Percentiles rank a stretch among this genome's conserved stretches.
These are phyloP conservation scores for Acrocephalus scirpaceus DNA, from an alignment of 2,797 vertebrate species.

Conservation along the genomic window DNA sequence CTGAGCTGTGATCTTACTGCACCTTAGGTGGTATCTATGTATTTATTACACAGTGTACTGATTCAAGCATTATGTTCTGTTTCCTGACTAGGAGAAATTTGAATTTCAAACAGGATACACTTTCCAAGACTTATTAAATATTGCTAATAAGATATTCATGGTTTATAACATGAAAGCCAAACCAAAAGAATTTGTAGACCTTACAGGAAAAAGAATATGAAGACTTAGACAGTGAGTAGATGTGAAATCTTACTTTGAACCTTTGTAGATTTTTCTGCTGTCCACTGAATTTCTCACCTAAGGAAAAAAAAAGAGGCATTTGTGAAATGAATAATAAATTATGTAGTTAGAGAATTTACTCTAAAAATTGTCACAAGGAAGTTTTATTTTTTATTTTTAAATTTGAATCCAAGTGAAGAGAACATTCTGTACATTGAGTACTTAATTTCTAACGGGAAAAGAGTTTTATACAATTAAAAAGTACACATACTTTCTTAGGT, in stretches of 20 bases:
- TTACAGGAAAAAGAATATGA: background rate
- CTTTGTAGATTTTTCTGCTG: constrained; percentile 56
- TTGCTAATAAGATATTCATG: background rate
- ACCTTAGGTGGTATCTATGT: background rate
- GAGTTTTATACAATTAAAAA: background rate
- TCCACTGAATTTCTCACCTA: constrained; percentile 67
- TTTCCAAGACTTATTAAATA: background rate
- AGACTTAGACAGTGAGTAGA: background rate
- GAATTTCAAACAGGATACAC: background rate
- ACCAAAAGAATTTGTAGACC: background rate
- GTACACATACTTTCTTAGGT: background rate
- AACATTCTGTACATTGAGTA: background rate
- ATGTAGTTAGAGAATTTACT: background rate
- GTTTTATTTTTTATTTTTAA: background rate
- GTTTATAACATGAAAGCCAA: background rate
- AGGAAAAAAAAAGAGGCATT: constrained; percentile 1
- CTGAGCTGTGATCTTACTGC: background rate
- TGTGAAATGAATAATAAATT: background rate
- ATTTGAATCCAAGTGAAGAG: background rate
- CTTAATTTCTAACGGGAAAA: background rate
- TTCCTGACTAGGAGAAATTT: background rate
- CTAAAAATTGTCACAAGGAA: background rate
- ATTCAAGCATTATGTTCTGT: background rate
- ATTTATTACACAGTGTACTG: background rate
- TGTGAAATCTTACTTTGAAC: constrained; percentile 70